Evolutionary conservation across 2,797 vertebrate genomes (phyloP).

Genomic region (Lemur catta): DNA sequence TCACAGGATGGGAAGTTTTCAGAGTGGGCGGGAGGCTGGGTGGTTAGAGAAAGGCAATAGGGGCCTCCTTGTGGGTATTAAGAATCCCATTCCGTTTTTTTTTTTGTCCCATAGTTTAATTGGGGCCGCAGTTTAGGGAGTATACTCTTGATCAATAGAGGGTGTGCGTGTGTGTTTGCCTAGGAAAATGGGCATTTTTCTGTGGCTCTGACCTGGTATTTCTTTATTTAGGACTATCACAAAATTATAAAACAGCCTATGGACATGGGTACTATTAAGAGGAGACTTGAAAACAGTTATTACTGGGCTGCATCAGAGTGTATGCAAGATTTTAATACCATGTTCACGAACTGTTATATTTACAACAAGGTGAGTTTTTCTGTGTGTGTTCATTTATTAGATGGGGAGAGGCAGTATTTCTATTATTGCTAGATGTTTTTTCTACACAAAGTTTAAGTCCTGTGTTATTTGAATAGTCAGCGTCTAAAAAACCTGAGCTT

Average conservation of each 20-base stretch:
- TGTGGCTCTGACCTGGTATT: background rate
- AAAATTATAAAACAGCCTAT: constrained; percentile 97
- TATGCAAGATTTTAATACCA: constrained; percentile 98
- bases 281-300: constrained; percentile 92
- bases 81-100: background rate
- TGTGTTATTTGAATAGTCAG: background rate
- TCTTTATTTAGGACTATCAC: constrained; percentile 90
- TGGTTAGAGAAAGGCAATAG: constrained; percentile 57
- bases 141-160: background rate
- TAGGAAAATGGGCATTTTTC: background rate
- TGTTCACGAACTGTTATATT: constrained; percentile 98
- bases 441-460: fast-evolving
- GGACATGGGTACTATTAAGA: constrained; percentile 97
- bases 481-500: background rate
- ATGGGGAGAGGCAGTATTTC: fast-evolving
- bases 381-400: background rate
- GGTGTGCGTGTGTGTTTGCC: background rate
- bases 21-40: constrained; percentile 67
- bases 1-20: constrained; percentile 69
- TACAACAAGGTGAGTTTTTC: constrained; percentile 92
- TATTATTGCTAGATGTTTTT: background rate
- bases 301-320: constrained; percentile 94
- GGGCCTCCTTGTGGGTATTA: background rate
- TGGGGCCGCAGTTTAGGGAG: constrained; percentile 75
- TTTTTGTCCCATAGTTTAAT: constrained; percentile 26